A percentile compares a stretch with the other conserved stretches of the same genome.
phyloP scores from a whole-genome alignment of 2,113 vertebrate species.

The Xiphophorus couchianus region DNA sequence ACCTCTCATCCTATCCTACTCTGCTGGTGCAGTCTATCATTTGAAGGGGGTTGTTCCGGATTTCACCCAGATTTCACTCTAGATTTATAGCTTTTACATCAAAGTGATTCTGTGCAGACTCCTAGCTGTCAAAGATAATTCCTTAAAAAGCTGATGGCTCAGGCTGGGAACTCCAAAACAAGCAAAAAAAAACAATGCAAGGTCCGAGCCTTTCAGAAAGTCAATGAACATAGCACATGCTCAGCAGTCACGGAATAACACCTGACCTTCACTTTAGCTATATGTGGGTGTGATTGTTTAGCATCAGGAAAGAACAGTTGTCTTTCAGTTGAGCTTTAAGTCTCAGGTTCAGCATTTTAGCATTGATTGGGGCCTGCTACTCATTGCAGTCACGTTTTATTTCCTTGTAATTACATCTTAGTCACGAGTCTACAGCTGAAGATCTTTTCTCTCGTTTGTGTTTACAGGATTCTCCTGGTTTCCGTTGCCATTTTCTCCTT shows the following conservation, averaged over 20 bases:
- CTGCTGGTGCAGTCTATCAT: constrained; percentile 22
- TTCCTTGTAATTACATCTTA: background rate
- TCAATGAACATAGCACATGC: background rate
- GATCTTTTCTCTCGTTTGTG: constrained; percentile 4
- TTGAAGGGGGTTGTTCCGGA: background rate
- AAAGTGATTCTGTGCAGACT: background rate
- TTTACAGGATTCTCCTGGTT: constrained; percentile 87
- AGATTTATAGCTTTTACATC: background rate
- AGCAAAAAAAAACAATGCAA: no score
- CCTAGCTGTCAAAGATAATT: no score
- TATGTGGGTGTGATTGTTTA: constrained; percentile 28
- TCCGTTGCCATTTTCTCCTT: constrained; percentile 92
- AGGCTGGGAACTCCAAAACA: no score
- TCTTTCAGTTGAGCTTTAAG: constrained; percentile 25
- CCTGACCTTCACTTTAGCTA: constrained; percentile 9
- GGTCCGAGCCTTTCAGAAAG: background rate
- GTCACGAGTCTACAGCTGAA: constrained; percentile 3
- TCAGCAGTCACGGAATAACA: background rate
- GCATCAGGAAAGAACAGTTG: constrained; percentile 11
- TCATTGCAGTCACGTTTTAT: background rate
- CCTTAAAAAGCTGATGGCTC: no score
- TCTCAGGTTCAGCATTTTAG: constrained; percentile 1
- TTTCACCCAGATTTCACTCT: background rate
- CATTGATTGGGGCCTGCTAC: background rate
- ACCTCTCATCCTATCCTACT: constrained; percentile 17